Evolutionary conservation across 2,113 vertebrate genomes (phyloP).

Genomic region (Pogona vitticeps): DNA sequence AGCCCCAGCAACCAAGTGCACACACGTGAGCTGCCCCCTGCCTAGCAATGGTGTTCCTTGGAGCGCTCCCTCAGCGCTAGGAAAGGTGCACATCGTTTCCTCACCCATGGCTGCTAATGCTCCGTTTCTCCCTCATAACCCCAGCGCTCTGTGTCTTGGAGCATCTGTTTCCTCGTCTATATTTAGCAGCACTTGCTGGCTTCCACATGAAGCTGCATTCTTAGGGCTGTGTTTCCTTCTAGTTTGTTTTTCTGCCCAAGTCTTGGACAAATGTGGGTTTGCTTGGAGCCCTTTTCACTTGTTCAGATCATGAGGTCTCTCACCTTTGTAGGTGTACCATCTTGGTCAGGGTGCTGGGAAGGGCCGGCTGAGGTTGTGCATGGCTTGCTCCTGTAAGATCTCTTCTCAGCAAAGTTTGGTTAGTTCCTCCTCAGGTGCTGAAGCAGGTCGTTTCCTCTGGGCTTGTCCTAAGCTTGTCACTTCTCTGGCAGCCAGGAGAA

Average conservation of each 20-base stretch:
- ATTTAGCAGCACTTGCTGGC: constrained; percentile 39
- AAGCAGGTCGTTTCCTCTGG: background rate
- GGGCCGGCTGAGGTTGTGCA: background rate
- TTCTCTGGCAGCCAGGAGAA: background rate
- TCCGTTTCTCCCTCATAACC: constrained; percentile 25
- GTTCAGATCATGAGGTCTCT: background rate
- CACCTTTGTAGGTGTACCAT: rapidly evolving
- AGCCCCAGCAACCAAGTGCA: background rate
- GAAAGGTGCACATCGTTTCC: constrained; percentile 5
- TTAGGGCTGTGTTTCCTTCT: constrained; percentile 28
- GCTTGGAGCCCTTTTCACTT: background rate
- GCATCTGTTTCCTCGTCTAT: constrained; percentile 44
- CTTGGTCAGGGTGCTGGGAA: rapidly evolving
- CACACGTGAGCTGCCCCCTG: background rate
- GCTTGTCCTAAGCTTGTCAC: background rate
- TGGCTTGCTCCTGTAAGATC: rapidly evolving
- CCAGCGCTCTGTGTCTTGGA: constrained; percentile 29
- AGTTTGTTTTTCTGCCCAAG: background rate
- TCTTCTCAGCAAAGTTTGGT: background rate
- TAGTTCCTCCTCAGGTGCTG: background rate
- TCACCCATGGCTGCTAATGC: constrained; percentile 9
- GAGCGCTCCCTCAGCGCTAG: background rate
- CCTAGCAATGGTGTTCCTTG: background rate
- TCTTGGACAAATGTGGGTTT: background rate
- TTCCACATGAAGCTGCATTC: background rate